phyloP scores from a whole-genome alignment of 2,888 invertebrate genomes.

The Tachina fera region DNA sequence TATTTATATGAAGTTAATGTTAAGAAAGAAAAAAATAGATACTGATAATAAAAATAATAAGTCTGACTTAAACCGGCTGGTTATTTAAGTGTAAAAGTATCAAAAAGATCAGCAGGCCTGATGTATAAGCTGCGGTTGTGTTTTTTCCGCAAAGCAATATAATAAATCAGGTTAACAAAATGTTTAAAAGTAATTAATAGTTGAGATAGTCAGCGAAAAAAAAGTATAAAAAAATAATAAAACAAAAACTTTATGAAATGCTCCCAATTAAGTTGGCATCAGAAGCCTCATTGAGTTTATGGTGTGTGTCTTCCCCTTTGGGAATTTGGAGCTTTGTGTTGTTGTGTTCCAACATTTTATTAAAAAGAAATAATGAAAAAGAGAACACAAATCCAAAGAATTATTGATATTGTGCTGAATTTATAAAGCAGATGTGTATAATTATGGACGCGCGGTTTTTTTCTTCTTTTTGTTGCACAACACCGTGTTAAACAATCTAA shows the following conservation, averaged over 20 bases:
- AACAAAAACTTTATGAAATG: conserved; percentile 42
- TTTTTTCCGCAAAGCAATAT: conserved; percentile 5
- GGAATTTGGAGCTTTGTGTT: conserved; percentile 12
- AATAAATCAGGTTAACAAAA: conserved; percentile 60
- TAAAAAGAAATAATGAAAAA: conserved; percentile 37
- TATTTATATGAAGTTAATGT: conserved; percentile 13
- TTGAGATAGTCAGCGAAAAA: conserved; percentile 47
- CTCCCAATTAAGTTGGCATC: conserved; percentile 64
- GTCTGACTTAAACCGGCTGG: conserved; percentile 48
- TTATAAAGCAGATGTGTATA: conserved; percentile 60
- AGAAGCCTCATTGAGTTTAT: conserved; percentile 40
- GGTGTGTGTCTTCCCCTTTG: conserved; percentile 37
- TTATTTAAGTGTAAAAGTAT: conserved; percentile 13
- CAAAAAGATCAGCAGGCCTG: conserved; percentile 43
- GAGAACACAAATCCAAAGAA: conserved; percentile 36
- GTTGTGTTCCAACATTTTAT: conserved; percentile 38
- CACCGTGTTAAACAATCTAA: background rate
- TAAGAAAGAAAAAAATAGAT: background rate
- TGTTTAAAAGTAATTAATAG: conserved; percentile 65
- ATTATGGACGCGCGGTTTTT: conserved; percentile 28
- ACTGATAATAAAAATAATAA: conserved; percentile 2
- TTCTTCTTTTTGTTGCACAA: background rate
- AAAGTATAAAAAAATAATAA: background rate
- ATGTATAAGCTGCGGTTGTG: conserved; percentile 27
- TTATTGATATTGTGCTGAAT: conserved; percentile 50